These are phyloP conservation scores for Hycleus phaleratus DNA, from an alignment of 1,140 invertebrate species.

Conservation along the genomic window DNA sequence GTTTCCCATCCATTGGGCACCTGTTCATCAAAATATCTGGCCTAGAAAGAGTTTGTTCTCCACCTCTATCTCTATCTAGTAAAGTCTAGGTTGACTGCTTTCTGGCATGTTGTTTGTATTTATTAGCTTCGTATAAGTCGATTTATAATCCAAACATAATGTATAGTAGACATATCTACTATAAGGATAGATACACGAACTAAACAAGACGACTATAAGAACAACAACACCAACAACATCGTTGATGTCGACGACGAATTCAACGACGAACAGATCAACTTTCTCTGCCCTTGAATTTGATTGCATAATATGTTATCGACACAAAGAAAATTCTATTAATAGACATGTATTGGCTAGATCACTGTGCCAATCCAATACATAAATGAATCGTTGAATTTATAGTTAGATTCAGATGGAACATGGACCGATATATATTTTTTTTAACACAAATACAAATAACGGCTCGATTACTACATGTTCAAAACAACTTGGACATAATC, in stretches of 20 bases:
- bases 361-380: conserved; percentile 10
- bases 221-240: too few species aligned
- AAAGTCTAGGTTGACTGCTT: too few species aligned
- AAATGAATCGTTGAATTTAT: background rate
- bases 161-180: background rate
- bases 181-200: too few species aligned
- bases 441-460: too few species aligned
- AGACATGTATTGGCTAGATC: conserved; percentile 17
- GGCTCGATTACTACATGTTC: conserved; percentile 1
- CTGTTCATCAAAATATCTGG: conserved; percentile 12
- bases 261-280: conserved; percentile 6
- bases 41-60: conserved; percentile 3
- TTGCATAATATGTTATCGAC: conserved; percentile 21
- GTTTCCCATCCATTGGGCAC: conserved; percentile 13
- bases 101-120: background rate
- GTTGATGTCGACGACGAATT: too few species aligned
- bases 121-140: background rate
- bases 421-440: too few species aligned
- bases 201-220: too few species aligned
- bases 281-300: conserved; percentile 20
- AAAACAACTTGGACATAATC: conserved; percentile 7
- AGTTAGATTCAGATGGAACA: too few species aligned
- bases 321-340: conserved; percentile 19
- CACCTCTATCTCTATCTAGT: too few species aligned
- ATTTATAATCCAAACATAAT: background rate